Percentiles rank a stretch among this genome's conserved stretches.
Conservation (phyloP, 1,140 invertebrate genomes). For the Drosophila simulans region DNA sequence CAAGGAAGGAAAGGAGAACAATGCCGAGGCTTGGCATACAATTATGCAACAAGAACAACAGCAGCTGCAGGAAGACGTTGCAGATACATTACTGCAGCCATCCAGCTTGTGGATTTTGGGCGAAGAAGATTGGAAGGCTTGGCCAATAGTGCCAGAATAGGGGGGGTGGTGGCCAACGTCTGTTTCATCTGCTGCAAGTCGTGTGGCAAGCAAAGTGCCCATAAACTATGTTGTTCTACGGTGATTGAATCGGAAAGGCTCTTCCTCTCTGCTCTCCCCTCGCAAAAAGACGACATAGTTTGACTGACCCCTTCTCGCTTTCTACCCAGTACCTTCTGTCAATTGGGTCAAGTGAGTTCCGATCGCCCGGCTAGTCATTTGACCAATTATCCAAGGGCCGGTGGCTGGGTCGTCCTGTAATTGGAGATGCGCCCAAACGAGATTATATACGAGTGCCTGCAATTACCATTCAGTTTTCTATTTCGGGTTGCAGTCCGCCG, state of each 20-base stretch:
- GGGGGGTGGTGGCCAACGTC: background rate
- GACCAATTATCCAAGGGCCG: background rate
- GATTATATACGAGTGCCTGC: background rate
- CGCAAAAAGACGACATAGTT: too few species aligned
- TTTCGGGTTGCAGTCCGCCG: background rate
- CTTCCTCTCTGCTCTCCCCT: too few species aligned
- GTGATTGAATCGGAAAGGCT: background rate
- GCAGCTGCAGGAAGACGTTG: constrained; percentile 19
- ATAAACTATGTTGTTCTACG: background rate
- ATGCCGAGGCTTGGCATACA: constrained; percentile 17
- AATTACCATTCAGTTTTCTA: background rate
- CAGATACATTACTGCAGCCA: constrained; percentile 17
- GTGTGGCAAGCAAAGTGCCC: background rate
- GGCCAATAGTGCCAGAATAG: background rate
- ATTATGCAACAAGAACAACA: constrained; percentile 34
- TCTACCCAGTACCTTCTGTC: background rate
- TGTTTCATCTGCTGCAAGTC: background rate
- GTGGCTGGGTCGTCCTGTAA: constrained; percentile 9
- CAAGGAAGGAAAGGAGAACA: background rate
- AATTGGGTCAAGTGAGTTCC: constrained; percentile 13
- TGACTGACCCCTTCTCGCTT: too few species aligned
- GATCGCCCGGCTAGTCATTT: constrained; percentile 9
- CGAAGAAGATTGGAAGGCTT: constrained; percentile 8
- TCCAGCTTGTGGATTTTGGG: background rate
- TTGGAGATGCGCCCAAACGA: background rate